These are phyloP conservation scores for Saguinus midas DNA, from an alignment of 2,113 vertebrate species.

Conservation along the genomic window DNA sequence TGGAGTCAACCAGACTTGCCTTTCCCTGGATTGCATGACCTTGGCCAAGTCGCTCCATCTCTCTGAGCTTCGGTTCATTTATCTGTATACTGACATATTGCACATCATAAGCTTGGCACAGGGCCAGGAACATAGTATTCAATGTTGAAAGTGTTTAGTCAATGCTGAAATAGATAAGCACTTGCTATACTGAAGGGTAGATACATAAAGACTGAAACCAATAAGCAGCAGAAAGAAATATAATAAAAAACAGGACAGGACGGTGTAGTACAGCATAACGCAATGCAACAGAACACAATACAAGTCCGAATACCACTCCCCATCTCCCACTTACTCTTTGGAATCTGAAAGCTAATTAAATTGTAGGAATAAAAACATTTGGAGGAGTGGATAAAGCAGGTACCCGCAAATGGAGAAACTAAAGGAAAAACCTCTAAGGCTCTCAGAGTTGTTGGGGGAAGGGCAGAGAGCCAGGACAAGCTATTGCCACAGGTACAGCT, in stretches of 20 bases:
- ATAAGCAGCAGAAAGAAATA: neutral
- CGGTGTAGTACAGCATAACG: rapidly evolving
- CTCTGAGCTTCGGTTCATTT: neutral
- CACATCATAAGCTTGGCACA: neutral
- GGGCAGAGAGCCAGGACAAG: neutral
- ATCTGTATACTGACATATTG: neutral
- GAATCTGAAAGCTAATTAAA: neutral
- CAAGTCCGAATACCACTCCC: neutral
- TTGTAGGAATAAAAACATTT: neutral
- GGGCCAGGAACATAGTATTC: neutral
- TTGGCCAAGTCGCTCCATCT: neutral
- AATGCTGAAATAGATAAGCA: neutral
- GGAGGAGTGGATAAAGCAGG: neutral
- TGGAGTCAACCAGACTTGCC: neutral
- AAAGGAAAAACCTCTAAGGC: neutral
- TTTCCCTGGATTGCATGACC: neutral
- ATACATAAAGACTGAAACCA: neutral
- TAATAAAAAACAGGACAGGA: neutral
- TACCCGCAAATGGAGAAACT: neutral
- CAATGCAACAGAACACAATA: neutral
- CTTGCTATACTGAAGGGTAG: neutral
- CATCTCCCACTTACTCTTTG: neutral
- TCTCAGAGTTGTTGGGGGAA: neutral
- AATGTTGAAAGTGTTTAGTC: neutral
- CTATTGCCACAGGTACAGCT: neutral